phyloP scores from a whole-genome alignment of 1,140 invertebrate species.

The Acromyrmex echinatior region DNA sequence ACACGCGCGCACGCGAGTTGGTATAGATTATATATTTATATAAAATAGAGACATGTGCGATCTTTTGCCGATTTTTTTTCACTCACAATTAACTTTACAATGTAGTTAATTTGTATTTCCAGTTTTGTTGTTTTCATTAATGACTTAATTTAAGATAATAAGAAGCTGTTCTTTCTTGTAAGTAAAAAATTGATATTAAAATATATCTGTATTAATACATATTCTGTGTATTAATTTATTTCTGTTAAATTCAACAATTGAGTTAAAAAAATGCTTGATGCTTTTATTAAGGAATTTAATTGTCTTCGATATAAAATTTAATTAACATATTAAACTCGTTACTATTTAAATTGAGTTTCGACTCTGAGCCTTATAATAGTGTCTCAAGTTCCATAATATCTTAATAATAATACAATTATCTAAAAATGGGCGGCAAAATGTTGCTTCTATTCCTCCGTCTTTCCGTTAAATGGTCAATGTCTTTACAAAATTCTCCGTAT shows the following conservation, averaged over 20 bases:
- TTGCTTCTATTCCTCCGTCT: slow-evolving; percentile 26
- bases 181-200: slow-evolving; percentile 31
- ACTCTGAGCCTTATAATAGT: not conserved
- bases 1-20: not conserved
- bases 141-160: slow-evolving; percentile 17
- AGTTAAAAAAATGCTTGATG: not conserved
- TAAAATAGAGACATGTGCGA: slow-evolving; percentile 11
- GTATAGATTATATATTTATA: slow-evolving; percentile 29
- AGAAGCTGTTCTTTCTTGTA: not conserved
- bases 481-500: slow-evolving; percentile 74
- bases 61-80: slow-evolving; percentile 8
- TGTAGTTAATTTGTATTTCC: slow-evolving; percentile 14
- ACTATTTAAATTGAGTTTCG: slow-evolving; percentile 25
- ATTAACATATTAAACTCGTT: slow-evolving; percentile 26
- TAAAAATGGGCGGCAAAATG: slow-evolving; percentile 50
- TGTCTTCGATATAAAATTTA: slow-evolving; percentile 36
- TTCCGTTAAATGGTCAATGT: slow-evolving; percentile 47
- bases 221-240: not conserved
- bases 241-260: not conserved
- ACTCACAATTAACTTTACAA: slow-evolving; percentile 36
- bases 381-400: not conserved
- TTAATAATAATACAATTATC: slow-evolving; percentile 54
- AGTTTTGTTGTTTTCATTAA: not conserved
- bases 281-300: slow-evolving; percentile 30
- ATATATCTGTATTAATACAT: not conserved